Conservation (phyloP, 2,113 vertebrate species). For the Xiphias gladius region DNA sequence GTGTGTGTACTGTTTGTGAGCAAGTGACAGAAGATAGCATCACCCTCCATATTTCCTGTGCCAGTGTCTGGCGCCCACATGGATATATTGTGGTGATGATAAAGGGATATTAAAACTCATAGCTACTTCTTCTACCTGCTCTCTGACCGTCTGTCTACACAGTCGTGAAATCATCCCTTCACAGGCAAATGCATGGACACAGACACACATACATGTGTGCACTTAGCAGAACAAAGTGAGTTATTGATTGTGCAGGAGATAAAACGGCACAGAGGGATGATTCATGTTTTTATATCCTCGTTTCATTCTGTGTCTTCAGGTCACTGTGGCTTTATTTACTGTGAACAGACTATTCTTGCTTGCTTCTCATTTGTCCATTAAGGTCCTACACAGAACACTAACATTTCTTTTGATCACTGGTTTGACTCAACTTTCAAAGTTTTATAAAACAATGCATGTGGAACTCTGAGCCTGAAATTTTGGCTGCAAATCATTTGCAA, state of each 20-base stretch:
- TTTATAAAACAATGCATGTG: neutral
- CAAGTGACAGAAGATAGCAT: conserved; percentile 70
- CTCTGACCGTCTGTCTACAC: conserved; percentile 52
- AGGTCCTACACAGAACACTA: neutral
- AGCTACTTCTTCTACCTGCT: conserved; percentile 47
- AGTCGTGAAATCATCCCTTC: conserved; percentile 41
- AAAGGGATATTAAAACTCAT: conserved; percentile 83
- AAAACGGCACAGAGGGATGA: conserved; percentile 38
- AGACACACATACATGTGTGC: conserved; percentile 21
- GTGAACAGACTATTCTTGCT: neutral
- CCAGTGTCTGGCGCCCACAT: conserved; percentile 56
- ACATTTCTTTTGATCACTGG: neutral
- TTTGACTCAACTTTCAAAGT: neutral
- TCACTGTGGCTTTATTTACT: conserved; percentile 2
- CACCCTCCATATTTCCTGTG: conserved; percentile 76
- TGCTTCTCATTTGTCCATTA: conserved; percentile 8
- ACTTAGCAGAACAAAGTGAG: conserved; percentile 51
- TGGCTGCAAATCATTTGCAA: too few relatives aligned
- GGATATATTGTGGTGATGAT: conserved; percentile 72
- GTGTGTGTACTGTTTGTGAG: neutral
- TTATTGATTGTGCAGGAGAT: conserved; percentile 57
- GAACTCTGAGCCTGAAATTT: too few relatives aligned
- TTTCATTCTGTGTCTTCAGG: conserved; percentile 37
- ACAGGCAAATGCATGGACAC: conserved; percentile 21
- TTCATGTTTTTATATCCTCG: conserved; percentile 49